These are phyloP conservation scores for Archips crataeganus DNA, from an alignment of 2,888 invertebrate species.

Conservation along the genomic window DNA sequence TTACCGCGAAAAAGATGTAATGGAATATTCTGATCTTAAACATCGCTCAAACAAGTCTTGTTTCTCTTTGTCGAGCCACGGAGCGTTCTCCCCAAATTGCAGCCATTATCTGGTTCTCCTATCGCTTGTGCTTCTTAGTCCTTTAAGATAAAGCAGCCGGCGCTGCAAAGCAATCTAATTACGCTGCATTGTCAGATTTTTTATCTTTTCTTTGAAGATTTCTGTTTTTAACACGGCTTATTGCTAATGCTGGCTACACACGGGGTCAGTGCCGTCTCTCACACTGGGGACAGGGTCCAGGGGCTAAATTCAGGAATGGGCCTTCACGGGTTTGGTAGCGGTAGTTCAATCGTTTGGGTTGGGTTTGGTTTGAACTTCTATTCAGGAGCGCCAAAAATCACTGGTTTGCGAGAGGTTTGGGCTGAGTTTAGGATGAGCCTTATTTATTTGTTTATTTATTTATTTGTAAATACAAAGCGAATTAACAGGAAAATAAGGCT, in stretches of 20 bases:
- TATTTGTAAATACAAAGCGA: no score
- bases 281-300: no score
- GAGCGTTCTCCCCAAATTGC: background rate
- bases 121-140: background rate
- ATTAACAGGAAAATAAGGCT: no score
- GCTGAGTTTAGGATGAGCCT: no score
- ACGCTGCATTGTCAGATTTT: background rate
- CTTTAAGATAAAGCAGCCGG: background rate
- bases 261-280: no score
- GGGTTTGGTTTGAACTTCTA: no score
- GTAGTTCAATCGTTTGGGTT: no score
- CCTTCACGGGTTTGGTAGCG: no score
- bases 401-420: no score
- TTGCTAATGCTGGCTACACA: background rate
- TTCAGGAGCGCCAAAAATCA: no score
- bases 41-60: background rate
- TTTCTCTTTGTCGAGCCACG: background rate
- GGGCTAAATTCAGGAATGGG: no score
- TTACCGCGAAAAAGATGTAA: background rate
- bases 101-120: background rate
- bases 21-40: background rate
- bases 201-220: background rate
- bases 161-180: slow-evolving; percentile 4
- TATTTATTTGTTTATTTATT: no score
- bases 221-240: background rate